These are phyloP conservation scores for Rattus rattus DNA, from an alignment of 2,113 vertebrate genomes.

Conservation along the genomic window DNA sequence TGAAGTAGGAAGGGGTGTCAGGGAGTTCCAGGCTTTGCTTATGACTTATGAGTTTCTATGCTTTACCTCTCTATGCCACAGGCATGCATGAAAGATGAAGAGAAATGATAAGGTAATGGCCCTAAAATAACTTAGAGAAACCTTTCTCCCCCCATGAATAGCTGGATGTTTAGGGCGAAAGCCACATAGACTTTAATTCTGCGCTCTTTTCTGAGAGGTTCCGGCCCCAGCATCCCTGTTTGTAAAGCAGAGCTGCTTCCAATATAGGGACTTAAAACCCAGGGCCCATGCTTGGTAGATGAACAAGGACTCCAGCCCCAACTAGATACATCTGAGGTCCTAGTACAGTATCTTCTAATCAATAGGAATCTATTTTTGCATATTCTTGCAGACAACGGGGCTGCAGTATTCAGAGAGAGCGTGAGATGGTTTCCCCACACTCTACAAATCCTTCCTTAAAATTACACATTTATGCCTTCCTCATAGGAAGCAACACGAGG, in stretches of 20 bases:
- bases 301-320: background rate
- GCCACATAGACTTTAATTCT: background rate
- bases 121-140: background rate
- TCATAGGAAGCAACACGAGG: background rate
- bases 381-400: background rate
- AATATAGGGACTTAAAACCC: background rate
- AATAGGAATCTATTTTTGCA: background rate
- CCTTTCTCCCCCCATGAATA: background rate
- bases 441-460: background rate
- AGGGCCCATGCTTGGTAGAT: background rate
- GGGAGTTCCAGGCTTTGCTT: background rate
- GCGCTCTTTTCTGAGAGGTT: background rate
- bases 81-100: background rate
- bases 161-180: background rate
- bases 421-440: background rate
- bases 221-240: background rate
- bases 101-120: background rate
- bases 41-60: background rate
- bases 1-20: background rate
- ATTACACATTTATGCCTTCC: background rate
- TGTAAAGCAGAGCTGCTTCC: constrained; percentile 8
- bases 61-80: background rate
- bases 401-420: background rate
- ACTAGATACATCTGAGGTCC: background rate
- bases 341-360: background rate